These are phyloP conservation scores for Argyra leucocephala DNA, from an alignment of 2,888 invertebrate genomes.

Conservation along the genomic window DNA sequence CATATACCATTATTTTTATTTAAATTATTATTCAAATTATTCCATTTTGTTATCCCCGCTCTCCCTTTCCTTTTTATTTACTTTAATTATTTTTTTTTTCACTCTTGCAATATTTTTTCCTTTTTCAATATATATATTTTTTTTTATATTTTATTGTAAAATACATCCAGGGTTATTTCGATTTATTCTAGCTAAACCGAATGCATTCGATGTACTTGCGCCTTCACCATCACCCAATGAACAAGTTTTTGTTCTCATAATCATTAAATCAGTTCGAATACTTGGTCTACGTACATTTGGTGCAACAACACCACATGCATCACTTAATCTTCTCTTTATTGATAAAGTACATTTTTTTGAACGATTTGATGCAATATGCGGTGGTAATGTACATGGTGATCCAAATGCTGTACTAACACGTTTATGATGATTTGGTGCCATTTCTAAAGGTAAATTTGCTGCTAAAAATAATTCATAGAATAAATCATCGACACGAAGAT, in stretches of 20 bases:
- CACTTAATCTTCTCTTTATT: constrained; percentile 71
- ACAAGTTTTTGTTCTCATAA: constrained; percentile 75
- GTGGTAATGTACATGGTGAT: constrained; percentile 65
- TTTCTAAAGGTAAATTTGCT: constrained; percentile 74
- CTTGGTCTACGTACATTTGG: constrained; percentile 79
- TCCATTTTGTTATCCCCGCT: no score
- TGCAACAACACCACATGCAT: constrained; percentile 82
- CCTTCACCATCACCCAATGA: constrained; percentile 59
- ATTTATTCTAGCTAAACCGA: constrained; percentile 46
- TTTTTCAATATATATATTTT: no score
- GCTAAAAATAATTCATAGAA: constrained; percentile 76
- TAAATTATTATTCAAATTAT: no score
- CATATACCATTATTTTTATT: no score
- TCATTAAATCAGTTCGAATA: constrained; percentile 78
- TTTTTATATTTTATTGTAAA: constrained; percentile 43
- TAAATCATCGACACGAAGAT: constrained; percentile 70
- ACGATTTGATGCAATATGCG: constrained; percentile 54
- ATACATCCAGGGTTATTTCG: constrained; percentile 45
- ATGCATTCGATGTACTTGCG: constrained; percentile 48
- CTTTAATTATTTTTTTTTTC: no score
- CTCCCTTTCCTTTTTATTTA: no score
- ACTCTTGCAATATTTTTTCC: no score
- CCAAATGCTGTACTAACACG: constrained; percentile 67
- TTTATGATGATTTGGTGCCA: constrained; percentile 81
- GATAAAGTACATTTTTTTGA: constrained; percentile 68